A percentile compares a stretch with the other conserved stretches of the same genome.
phyloP scores from a whole-genome alignment of 2,113 vertebrate genomes.

The Lampris megalopsis region DNA sequence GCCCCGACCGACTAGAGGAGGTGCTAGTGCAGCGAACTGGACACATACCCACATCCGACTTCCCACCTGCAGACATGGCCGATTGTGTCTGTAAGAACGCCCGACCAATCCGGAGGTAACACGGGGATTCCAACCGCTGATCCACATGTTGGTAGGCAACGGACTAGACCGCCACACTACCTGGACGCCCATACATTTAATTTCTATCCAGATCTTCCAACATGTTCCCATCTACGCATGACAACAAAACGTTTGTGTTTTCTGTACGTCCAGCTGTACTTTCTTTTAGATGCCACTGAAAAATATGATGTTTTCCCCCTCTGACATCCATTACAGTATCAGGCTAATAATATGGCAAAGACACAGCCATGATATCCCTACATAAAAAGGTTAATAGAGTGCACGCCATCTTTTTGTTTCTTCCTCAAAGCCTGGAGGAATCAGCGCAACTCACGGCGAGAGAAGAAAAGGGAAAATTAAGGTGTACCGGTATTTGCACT shows the following conservation, averaged over 20 bases:
- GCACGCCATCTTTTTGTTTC: slow-evolving; percentile 56
- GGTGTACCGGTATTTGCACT: slow-evolving; percentile 33
- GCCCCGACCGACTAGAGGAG: no score
- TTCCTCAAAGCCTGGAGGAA: slow-evolving; percentile 12
- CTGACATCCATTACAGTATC: slow-evolving; percentile 12
- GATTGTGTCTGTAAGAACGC: no score
- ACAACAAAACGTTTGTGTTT: slow-evolving; percentile 5
- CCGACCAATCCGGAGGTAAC: no score
- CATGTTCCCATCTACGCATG: background rate
- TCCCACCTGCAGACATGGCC: no score
- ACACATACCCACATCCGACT: no score
- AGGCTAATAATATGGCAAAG: slow-evolving; percentile 7
- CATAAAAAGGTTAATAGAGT: slow-evolving; percentile 69
- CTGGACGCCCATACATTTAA: background rate
- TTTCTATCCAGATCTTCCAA: slow-evolving; percentile 9
- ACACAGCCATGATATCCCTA: slow-evolving; percentile 52
- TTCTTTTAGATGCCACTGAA: background rate
- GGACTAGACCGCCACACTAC: no score
- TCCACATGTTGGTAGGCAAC: no score
- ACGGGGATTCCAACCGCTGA: no score
- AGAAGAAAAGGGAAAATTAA: slow-evolving; percentile 41
- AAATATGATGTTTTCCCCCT: slow-evolving; percentile 2
- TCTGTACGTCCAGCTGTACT: background rate
- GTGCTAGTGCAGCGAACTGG: no score
- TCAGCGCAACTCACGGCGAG: slow-evolving; percentile 3